Evolutionary conservation across 1,140 invertebrate species (phyloP), one percentile per base, ranked within the genome.

Genomic region (Augochlora pura): DNA sequence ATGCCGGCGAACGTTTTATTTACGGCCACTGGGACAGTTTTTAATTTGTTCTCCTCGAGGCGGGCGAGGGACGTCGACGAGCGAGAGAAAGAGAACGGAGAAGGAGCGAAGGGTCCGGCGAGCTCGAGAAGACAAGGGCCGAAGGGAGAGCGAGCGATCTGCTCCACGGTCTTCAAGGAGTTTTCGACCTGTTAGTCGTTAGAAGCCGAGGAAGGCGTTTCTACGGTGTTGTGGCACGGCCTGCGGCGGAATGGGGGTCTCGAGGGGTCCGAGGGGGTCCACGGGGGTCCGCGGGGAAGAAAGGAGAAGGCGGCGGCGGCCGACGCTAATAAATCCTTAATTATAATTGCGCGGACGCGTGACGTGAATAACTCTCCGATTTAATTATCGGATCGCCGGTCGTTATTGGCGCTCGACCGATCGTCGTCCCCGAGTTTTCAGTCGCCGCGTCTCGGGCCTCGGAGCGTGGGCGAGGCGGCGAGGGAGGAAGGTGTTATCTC

Each of bases 21-120:
- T 93, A 93, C 91, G 91, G 90, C 89, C 90, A 90, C 86, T 93
- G 91, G 92, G 92, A 93, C 92, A 93, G 92, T 93, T 93, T 93
- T 93, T 93, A 93, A 93, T 93, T 93, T 93, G 91, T 92, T 92
- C 91, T 90, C 90, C 90, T 89, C 89, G 84, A 66, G 83, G 89
- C 77, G 68, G 64, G 27, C 52, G 42, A 64, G 67, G 80, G 72
- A 66, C 42, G n/a, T 46, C 39, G 64, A 21, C 27, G 14, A 6
- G 21, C 27, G 62, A 21, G 63, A 3, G 32, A 2, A 16, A 21
- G 49, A 52, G 49, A 16, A 14, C 14, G 49, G 7, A 14, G 14
- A 52, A 52, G 16, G 49, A 65, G 16, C 1, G 2, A 39, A 67
- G 77, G 81, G 75, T 52, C 49, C 27, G 70, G 70, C 14, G 49